Percentiles rank a stretch among this genome's conserved stretches.
These are phyloP conservation scores for Agrotis ipsilon DNA, from an alignment of 2,888 invertebrate genomes.

Conservation along the genomic window DNA sequence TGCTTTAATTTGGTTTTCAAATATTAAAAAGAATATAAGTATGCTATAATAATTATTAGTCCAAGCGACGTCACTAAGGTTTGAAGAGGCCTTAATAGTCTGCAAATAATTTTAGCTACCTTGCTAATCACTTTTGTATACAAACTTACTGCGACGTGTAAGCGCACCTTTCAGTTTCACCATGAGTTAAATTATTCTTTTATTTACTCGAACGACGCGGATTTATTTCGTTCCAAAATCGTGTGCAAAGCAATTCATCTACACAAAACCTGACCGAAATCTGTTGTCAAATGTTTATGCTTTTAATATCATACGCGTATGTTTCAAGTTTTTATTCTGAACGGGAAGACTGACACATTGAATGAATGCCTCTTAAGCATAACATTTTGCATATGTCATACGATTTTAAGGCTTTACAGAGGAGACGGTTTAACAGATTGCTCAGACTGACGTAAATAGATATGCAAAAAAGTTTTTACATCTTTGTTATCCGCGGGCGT, in stretches of 20 bases:
- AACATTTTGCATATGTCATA: slow-evolving; percentile 14
- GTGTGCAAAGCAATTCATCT: slow-evolving; percentile 19
- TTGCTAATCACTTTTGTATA: slow-evolving; percentile 8
- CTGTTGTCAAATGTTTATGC: slow-evolving; percentile 19
- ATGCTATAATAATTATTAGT: no score
- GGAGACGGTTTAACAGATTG: background rate
- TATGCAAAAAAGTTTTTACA: slow-evolving; percentile 4
- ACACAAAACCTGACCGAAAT: slow-evolving; percentile 13
- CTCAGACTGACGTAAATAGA: slow-evolving; percentile 3
- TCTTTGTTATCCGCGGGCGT: background rate
- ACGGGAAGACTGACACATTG: slow-evolving; percentile 19
- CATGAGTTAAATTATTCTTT: slow-evolving; percentile 3
- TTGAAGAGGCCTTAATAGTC: background rate
- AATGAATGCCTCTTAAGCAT: slow-evolving; percentile 22
- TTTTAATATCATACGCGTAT: no score
- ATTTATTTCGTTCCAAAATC: slow-evolving; percentile 5
- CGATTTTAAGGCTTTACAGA: slow-evolving; percentile 29
- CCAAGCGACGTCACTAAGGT: no score
- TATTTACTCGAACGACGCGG: background rate
- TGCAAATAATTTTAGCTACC: slow-evolving; percentile 19
- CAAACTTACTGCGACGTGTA: slow-evolving; percentile 2
- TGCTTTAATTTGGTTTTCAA: no score
- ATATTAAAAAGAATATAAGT: no score
- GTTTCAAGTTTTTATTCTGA: slow-evolving; percentile 18
- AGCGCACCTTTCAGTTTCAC: background rate